A percentile compares a stretch with the other conserved stretches of the same genome.
phyloP scores from a whole-genome alignment of 2,797 vertebrate species.

The Silurus aristotelis region DNA sequence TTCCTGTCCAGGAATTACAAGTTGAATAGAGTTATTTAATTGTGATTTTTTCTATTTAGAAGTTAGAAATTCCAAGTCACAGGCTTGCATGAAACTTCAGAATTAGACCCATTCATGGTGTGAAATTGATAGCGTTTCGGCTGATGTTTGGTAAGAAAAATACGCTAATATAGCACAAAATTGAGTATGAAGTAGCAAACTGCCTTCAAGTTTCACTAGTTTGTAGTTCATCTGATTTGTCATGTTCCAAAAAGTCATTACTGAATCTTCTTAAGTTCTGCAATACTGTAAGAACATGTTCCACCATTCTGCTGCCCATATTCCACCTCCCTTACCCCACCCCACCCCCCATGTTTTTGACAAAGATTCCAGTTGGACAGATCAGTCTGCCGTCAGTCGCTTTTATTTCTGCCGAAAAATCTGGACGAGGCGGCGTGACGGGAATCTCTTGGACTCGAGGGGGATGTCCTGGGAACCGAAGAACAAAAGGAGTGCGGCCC shows the following conservation, averaged over 20 bases:
- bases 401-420: slow-evolving; percentile 56
- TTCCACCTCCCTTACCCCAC: slow-evolving; percentile 41
- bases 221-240: background rate
- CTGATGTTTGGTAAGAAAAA: background rate
- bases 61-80: background rate
- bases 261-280: background rate
- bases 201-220: background rate
- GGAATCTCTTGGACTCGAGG: slow-evolving; percentile 56
- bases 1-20: background rate
- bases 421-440: slow-evolving; percentile 51
- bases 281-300: slow-evolving; percentile 25
- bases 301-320: slow-evolving; percentile 52
- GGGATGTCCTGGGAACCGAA: slow-evolving; percentile 77
- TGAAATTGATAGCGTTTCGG: background rate
- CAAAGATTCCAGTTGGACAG: slow-evolving; percentile 72
- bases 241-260: background rate
- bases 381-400: slow-evolving; percentile 57
- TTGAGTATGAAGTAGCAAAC: background rate
- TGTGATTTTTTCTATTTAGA: background rate
- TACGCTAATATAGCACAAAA: background rate
- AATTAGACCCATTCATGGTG: background rate
- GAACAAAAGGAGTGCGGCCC: slow-evolving; percentile 72
- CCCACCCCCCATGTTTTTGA: slow-evolving; percentile 41
- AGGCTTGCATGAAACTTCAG: background rate
- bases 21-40: background rate